Conservation (phyloP, 2,888 invertebrate species). For the Microctonus aethiopoides region DNA sequence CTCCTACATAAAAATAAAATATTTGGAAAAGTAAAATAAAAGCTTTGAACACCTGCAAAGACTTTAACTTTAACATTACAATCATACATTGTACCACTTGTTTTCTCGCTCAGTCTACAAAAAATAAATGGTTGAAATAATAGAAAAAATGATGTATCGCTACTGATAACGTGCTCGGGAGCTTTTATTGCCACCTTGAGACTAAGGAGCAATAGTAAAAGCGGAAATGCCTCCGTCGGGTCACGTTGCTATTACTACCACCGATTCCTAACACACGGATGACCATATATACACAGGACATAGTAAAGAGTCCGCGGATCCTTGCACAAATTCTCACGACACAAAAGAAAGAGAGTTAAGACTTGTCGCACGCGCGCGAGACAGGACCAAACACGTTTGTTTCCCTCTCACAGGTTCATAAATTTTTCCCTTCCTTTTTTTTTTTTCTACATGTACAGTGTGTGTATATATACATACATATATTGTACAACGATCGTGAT, state of each 20-base stretch:
- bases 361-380: conserved; percentile 9
- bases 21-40: not conserved
- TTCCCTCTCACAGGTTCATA: conserved; percentile 31
- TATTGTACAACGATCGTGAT: conserved; percentile 35
- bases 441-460: too few species aligned
- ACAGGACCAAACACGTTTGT: conserved; percentile 22
- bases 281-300: not conserved
- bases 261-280: not conserved
- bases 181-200: conserved; percentile 28
- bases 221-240: conserved; percentile 14
- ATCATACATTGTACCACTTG: not conserved
- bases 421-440: conserved; percentile 32
- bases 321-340: not conserved
- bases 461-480: not conserved
- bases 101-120: conserved; percentile 9
- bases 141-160: conserved; percentile 43
- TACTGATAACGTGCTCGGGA: conserved; percentile 32
- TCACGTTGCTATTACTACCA: not conserved
- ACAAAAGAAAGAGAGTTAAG: conserved; percentile 1
- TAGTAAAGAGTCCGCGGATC: not conserved
- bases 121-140: conserved; percentile 40
- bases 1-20: not conserved
- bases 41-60: not conserved
- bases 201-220: conserved; percentile 9
- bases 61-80: conserved; percentile 12